A percentile compares a stretch with the other conserved stretches of the same genome.
phyloP scores from a whole-genome alignment of 2,797 vertebrate species.

The Myoxocephalus aenaeus region DNA sequence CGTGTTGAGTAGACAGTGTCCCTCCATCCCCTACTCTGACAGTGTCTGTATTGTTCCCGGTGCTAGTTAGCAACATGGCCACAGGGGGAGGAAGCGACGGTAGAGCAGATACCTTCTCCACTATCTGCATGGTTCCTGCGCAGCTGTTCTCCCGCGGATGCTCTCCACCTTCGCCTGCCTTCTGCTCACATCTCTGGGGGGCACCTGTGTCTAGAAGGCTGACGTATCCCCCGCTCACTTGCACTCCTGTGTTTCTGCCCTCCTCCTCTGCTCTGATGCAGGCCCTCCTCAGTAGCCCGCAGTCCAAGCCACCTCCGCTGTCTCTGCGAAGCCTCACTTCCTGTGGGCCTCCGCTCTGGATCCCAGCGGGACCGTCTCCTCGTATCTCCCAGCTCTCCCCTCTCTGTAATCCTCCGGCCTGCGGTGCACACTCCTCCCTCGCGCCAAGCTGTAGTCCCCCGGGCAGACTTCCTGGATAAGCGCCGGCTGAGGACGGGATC shows the following conservation, averaged over 20 bases:
- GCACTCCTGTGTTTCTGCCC: slow-evolving; percentile 28
- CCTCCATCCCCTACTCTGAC: slow-evolving; percentile 66
- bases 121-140: slow-evolving; percentile 93
- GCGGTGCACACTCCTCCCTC: slow-evolving; percentile 83
- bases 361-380: slow-evolving; percentile 31
- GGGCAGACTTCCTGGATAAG: slow-evolving; percentile 81
- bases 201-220: slow-evolving; percentile 78
- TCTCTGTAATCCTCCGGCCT: slow-evolving; percentile 84
- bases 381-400: slow-evolving; percentile 66
- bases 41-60: slow-evolving; percentile 85
- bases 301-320: slow-evolving; percentile 52
- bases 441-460: slow-evolving; percentile 70
- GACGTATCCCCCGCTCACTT: slow-evolving; percentile 68
- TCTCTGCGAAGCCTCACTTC: slow-evolving; percentile 60
- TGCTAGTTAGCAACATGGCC: slow-evolving; percentile 92
- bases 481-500: slow-evolving; percentile 83
- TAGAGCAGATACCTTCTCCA: slow-evolving; percentile 91
- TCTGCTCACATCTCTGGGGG: slow-evolving; percentile 90
- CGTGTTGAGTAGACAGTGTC: slow-evolving; percentile 83
- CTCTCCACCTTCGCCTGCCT: slow-evolving; percentile 88
- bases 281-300: slow-evolving; percentile 45
- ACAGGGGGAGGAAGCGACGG: slow-evolving; percentile 88
- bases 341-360: slow-evolving; percentile 44
- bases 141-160: slow-evolving; percentile 79
- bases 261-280: slow-evolving; percentile 53